These are phyloP conservation scores for Lophura nycthemera DNA, from an alignment of 2,113 vertebrate genomes.

Conservation along the genomic window DNA sequence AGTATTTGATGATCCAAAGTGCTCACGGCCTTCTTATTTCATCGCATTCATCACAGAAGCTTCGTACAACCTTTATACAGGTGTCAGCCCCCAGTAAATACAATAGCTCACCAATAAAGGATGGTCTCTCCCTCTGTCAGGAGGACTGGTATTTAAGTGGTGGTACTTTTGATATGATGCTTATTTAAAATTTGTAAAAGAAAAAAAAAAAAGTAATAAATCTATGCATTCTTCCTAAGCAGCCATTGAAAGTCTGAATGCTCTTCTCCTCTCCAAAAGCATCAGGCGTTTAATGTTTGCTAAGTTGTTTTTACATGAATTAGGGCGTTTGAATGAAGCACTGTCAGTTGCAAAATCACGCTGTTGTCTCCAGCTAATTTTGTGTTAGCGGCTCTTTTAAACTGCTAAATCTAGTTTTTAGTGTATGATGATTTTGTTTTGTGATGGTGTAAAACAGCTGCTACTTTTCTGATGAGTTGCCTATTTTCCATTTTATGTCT, in stretches of 20 bases:
- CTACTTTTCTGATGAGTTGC: slow-evolving; percentile 69
- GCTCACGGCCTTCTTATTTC: background rate
- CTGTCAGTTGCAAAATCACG: slow-evolving; percentile 61
- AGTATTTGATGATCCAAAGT: slow-evolving; percentile 29
- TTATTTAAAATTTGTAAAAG: slow-evolving; percentile 58
- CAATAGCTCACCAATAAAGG: background rate
- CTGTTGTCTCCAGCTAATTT: slow-evolving; percentile 74
- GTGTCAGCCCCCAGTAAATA: slow-evolving; percentile 31
- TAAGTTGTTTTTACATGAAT: slow-evolving; percentile 73
- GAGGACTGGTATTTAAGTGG: slow-evolving; percentile 57
- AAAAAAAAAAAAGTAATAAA: slow-evolving; percentile 42
- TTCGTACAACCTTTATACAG: background rate
- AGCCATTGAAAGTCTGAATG: slow-evolving; percentile 7
- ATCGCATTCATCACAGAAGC: background rate
- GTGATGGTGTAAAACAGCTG: slow-evolving; percentile 77
- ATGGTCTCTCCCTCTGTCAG: slow-evolving; percentile 1
- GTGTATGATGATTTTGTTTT: slow-evolving; percentile 73
- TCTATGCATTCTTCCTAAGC: slow-evolving; percentile 27
- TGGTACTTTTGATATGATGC: slow-evolving; percentile 36
- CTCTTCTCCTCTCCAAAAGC: slow-evolving; percentile 36
- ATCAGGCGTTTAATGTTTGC: slow-evolving; percentile 59
- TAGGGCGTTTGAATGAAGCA: slow-evolving; percentile 65
- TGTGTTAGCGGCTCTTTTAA: slow-evolving; percentile 73
- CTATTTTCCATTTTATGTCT: slow-evolving; percentile 75
- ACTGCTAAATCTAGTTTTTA: slow-evolving; percentile 73